A percentile compares a stretch with the other conserved stretches of the same genome.
phyloP scores from a whole-genome alignment of 2,797 vertebrate genomes.

The Urophycis tenuis region DNA sequence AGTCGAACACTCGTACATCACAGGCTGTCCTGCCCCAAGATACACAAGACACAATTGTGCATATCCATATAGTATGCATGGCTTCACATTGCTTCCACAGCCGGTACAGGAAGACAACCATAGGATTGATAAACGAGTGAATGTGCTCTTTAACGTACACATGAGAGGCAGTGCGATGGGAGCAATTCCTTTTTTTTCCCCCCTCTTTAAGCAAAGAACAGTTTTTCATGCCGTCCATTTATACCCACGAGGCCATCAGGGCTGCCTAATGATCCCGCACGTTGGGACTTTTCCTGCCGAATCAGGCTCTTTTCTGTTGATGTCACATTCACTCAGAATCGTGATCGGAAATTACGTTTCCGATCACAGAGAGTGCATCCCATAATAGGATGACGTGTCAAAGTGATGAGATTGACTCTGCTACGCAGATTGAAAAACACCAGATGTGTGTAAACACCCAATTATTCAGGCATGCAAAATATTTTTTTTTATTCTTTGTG shows the following conservation, averaged over 20 bases:
- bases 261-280: slow-evolving; percentile 68
- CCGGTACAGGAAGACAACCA: slow-evolving; percentile 48
- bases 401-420: not conserved
- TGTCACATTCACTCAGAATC: slow-evolving; percentile 60
- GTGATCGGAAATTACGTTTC: slow-evolving; percentile 46
- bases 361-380: not conserved
- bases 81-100: slow-evolving; percentile 53
- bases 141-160: not conserved
- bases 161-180: not conserved
- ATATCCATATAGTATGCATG: slow-evolving; percentile 22
- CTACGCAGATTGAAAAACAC: not conserved
- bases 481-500: not conserved
- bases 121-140: not conserved
- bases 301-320: slow-evolving; percentile 62
- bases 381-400: not conserved
- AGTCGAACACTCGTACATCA: not conserved
- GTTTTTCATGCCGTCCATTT: slow-evolving; percentile 70
- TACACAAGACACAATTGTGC: too few relatives aligned
- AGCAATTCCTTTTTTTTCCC: slow-evolving; percentile 50
- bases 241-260: slow-evolving; percentile 61
- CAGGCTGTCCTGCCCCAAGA: not conserved
- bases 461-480: not conserved
- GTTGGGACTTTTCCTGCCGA: slow-evolving; percentile 57
- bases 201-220: slow-evolving; percentile 55
- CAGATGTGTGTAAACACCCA: not conserved